phyloP scores from a whole-genome alignment of 2,113 vertebrate species.

The Cebidichthys violaceus region DNA sequence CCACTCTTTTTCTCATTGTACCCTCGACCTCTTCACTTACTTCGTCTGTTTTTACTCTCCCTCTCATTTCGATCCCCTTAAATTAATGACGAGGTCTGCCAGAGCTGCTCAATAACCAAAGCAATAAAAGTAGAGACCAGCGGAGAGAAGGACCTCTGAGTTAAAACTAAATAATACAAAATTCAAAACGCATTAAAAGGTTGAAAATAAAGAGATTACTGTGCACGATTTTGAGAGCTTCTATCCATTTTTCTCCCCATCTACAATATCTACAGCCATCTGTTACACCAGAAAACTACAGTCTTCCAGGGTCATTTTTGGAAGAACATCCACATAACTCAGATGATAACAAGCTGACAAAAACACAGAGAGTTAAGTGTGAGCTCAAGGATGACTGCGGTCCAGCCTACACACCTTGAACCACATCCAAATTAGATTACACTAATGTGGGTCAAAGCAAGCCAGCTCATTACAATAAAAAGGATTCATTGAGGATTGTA shows the following conservation, averaged over 20 bases:
- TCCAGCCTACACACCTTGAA: constrained; percentile 7
- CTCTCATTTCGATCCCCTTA: neutral
- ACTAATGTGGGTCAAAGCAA: neutral
- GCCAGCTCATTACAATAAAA: constrained; percentile 1
- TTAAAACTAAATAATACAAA: neutral
- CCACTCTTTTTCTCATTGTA: neutral
- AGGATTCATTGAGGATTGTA: neutral
- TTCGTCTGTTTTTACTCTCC: neutral
- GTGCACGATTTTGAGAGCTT: neutral
- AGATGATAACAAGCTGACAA: neutral
- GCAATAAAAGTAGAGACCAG: neutral
- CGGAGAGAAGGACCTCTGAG: neutral
- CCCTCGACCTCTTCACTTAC: neutral
- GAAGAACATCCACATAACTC: constrained; percentile 3
- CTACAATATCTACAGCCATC: constrained; percentile 1
- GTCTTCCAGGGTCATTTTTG: constrained; percentile 12
- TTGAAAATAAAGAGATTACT: neutral
- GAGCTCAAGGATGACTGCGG: neutral
- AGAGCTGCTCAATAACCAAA: constrained; percentile 3
- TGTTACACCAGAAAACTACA: neutral
- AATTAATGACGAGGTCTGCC: constrained; percentile 8
- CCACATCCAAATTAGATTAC: neutral
- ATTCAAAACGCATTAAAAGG: neutral
- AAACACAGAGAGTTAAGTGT: neutral
- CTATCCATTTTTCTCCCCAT: neutral